A percentile compares a stretch with the other conserved stretches of the same genome.
Evolutionary conservation across 2,797 vertebrate species (phyloP).

Genomic region (Scomberomorus guttatus): DNA sequence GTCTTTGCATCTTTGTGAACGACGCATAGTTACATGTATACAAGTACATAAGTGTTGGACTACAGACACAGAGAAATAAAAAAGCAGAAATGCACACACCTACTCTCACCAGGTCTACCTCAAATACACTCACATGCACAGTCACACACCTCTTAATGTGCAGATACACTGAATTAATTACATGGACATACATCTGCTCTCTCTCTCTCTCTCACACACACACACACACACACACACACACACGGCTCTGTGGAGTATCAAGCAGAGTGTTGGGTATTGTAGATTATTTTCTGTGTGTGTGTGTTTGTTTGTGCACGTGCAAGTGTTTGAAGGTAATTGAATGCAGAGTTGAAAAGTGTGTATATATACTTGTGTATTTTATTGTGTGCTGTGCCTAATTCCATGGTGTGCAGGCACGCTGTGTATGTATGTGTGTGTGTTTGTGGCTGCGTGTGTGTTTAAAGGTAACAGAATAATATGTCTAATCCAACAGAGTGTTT

Average conservation of each 20-base stretch:
- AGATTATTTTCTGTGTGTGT: conserved; percentile 17
- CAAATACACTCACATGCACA: not conserved
- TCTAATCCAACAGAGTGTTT: conserved; percentile 56
- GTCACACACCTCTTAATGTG: not conserved
- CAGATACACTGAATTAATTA: conserved; percentile 11
- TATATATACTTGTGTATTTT: conserved; percentile 11
- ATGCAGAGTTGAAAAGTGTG: conserved; percentile 24
- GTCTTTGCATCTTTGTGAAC: not conserved
- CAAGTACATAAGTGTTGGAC: not conserved
- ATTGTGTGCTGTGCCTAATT: conserved; percentile 14
- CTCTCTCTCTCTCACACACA: not conserved
- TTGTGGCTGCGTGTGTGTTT: conserved; percentile 15
- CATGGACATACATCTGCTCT: not conserved
- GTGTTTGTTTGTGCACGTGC: not conserved
- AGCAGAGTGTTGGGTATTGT: conserved; percentile 1
- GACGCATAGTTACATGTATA: not conserved
- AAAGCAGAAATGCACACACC: not conserved
- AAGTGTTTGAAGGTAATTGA: conserved; percentile 32
- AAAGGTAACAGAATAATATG: conserved; percentile 58
- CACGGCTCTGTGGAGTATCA: not conserved
- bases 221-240: not conserved
- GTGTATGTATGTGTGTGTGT: conserved; percentile 12
- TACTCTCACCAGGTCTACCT: not conserved
- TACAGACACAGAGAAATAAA: not conserved
- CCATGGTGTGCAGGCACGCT: conserved; percentile 1